Evolutionary conservation across 1,140 invertebrate genomes (phyloP).

Genomic region (Nymphalis io): DNA sequence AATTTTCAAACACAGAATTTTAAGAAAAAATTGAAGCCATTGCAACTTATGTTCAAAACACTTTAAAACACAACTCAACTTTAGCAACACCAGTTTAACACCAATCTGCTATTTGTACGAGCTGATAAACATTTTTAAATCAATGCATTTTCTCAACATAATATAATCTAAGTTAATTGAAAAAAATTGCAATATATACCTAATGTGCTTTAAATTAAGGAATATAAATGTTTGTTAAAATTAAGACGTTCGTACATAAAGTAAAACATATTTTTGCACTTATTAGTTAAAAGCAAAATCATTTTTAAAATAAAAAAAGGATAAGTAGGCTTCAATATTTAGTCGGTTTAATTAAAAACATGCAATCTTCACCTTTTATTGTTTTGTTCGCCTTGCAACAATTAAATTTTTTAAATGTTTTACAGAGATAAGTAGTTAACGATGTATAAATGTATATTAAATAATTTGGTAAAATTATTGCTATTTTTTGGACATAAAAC

Average conservation of each 20-base stretch:
- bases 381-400: neutral
- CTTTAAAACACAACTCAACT: too few species aligned
- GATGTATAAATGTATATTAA: neutral
- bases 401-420: neutral
- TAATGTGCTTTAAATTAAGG: neutral
- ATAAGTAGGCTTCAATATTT: neutral
- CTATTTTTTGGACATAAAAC: neutral
- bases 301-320: neutral
- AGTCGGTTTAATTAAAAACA: neutral
- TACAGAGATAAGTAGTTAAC: neutral
- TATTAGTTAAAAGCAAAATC: constrained; percentile 4
- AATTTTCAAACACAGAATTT: too few species aligned
- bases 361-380: neutral
- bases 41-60: too few species aligned
- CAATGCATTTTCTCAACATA: too few species aligned
- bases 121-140: too few species aligned
- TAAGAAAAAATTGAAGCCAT: too few species aligned
- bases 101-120: too few species aligned
- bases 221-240: neutral
- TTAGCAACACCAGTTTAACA: too few species aligned
- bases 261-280: constrained; percentile 11
- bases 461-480: neutral
- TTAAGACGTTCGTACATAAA: neutral
- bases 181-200: too few species aligned
- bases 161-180: too few species aligned